Base-by-base conservation (phyloP, 2,888 invertebrate species). In the Chrysolina oricalcia region DNA sequence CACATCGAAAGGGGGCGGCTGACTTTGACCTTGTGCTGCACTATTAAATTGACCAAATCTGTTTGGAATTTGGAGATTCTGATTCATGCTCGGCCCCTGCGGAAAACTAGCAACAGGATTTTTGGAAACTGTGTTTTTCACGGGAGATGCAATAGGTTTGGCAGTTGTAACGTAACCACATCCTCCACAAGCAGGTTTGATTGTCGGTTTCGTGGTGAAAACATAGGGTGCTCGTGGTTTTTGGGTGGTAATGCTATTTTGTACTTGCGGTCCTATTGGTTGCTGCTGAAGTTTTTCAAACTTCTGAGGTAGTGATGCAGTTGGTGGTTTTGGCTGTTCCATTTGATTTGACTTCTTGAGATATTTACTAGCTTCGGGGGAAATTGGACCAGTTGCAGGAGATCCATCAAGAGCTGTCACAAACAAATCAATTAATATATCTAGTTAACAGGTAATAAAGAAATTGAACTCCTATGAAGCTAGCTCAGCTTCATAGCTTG, bases 111-210 rank as follows among this genome's bases (percentile, higher is more conserved):
- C 56, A 23, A 63, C 53, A n/a, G 65, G 62, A 6, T 83, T 80
- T 62, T 83, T 81, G 76, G 85, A 85, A n/a, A 80, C 79, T 62
- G 82, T 82, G 46, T 82, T 87, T 80, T 85, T 85, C 81, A 85
- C 78, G 46, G 50, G 50, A 50, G 19, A 19, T 17, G 88, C 86
- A 75, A 82, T 81, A 13, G 89, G 80, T 79, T 83, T 89, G 0
- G 90, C 89, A 2, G 91, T 90, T 4, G 91, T 90, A 0, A 92
- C 91, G 64, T 92, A 88, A 77, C 91, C 91, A 83, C 93, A 93
- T 76, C 90, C 89, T 23, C 91, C 91, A 81, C 93, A 93, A 1
- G 92, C 90, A 71, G 88, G 90, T 83, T 87, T 86, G 41, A 89
- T 84, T 2, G 89, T 86, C 81, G 89, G 78, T 82, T 86, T 85